These are phyloP conservation scores for Holocentrus rufus DNA, from an alignment of 2,797 vertebrate species.

Conservation along the genomic window DNA sequence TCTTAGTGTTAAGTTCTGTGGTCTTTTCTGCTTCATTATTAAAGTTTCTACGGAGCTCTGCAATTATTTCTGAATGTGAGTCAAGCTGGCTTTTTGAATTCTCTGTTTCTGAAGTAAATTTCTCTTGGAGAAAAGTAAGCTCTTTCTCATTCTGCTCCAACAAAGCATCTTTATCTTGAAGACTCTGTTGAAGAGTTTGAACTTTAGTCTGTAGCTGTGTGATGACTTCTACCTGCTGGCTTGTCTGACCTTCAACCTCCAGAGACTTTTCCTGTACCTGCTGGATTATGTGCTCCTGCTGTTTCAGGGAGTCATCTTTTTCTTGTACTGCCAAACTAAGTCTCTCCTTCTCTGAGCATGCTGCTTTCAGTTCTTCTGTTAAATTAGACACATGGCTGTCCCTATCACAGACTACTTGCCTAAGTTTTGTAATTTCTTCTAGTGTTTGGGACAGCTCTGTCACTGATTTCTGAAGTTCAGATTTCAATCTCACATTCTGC, in stretches of 20 bases:
- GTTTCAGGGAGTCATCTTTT: constrained; percentile 76
- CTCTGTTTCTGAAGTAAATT: constrained; percentile 72
- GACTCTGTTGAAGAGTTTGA: constrained; percentile 56
- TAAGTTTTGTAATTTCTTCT: constrained; percentile 75
- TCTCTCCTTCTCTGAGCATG: constrained; percentile 74
- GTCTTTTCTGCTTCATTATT: constrained; percentile 62
- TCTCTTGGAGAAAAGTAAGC: constrained; percentile 75
- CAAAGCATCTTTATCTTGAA: constrained; percentile 77
- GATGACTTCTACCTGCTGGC: constrained; percentile 70
- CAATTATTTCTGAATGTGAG: constrained; percentile 79
- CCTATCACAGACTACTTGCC: constrained; percentile 67
- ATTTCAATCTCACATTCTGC: constrained; percentile 79
- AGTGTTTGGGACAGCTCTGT: constrained; percentile 61
- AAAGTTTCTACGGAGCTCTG: constrained; percentile 74
- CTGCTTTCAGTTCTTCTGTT: constrained; percentile 73
- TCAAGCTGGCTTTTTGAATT: constrained; percentile 76
- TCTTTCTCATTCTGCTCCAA: constrained; percentile 73
- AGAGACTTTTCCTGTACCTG: constrained; percentile 75
- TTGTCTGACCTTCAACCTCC: constrained; percentile 72
- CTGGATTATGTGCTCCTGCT: constrained; percentile 78
- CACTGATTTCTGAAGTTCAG: constrained; percentile 75
- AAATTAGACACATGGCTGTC: constrained; percentile 71
- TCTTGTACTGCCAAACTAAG: constrained; percentile 70
- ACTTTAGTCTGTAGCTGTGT: constrained; percentile 76
- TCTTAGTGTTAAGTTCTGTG: constrained; percentile 58